Evolutionary conservation across 2,888 invertebrate species (phyloP).

Genomic region (Bedellia somnulentella): DNA sequence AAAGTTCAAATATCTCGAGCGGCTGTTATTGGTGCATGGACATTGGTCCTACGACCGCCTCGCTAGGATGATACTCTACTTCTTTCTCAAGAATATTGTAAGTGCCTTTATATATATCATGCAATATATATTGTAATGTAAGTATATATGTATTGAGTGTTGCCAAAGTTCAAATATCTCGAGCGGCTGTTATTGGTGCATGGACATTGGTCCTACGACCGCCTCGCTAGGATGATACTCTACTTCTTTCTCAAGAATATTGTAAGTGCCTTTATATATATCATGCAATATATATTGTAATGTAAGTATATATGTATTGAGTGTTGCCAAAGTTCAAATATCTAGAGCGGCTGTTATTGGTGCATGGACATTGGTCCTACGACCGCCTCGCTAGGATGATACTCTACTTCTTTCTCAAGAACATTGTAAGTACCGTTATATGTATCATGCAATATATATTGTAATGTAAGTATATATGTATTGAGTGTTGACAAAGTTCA

Average conservation of each 20-base stretch:
- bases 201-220: slow-evolving; percentile 96
- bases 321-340: too few species aligned
- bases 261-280: too few species aligned
- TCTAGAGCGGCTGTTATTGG: slow-evolving; percentile 82
- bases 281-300: too few species aligned
- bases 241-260: slow-evolving; percentile 99
- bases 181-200: slow-evolving; percentile 88
- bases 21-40: slow-evolving; percentile 82
- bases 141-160: too few species aligned
- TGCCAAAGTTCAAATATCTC: slow-evolving; percentile 86
- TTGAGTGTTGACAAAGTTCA: too few species aligned
- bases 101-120: too few species aligned
- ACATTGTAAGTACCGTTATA: slow-evolving; percentile 92
- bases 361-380: slow-evolving; percentile 98
- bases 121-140: too few species aligned
- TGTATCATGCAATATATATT: too few species aligned
- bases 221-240: slow-evolving; percentile 89
- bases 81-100: not conserved
- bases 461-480: too few species aligned
- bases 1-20: too few species aligned
- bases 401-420: slow-evolving; percentile 96
- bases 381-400: slow-evolving; percentile 92
- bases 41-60: slow-evolving; percentile 53
- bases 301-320: too few species aligned
- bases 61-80: not conserved